Conservation (phyloP, 2,888 invertebrate genomes). For the Heterodera filipjevi region DNA sequence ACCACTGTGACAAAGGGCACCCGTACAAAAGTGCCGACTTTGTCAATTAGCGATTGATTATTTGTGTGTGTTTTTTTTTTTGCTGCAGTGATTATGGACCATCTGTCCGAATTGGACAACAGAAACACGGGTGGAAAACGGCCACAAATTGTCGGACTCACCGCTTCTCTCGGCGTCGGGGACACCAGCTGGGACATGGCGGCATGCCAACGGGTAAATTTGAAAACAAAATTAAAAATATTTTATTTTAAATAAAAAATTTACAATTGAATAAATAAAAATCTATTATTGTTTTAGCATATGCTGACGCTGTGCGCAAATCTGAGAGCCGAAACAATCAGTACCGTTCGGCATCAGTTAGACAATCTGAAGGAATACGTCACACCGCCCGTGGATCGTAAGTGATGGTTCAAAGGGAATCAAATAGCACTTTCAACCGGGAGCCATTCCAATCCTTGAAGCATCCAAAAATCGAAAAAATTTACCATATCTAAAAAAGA, state of each 20-base stretch:
- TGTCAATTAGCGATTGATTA: too few species aligned
- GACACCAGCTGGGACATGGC: conserved; percentile 28
- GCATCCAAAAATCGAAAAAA: too few species aligned
- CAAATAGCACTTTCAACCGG: background rate
- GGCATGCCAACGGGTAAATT: background rate
- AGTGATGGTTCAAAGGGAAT: background rate
- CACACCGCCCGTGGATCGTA: conserved; percentile 42
- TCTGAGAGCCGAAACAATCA: conserved; percentile 34
- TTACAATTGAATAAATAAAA: background rate
- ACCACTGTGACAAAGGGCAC: conserved; percentile 47
- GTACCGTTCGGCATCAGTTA: conserved; percentile 37
- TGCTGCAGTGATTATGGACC: conserved; percentile 43
- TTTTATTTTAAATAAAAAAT: background rate
- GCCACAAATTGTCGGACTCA: conserved; percentile 52
- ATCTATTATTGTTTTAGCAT: conserved; percentile 31
- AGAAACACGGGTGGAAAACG: background rate
- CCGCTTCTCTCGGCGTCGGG: conserved; percentile 53
- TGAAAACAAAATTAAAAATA: background rate
- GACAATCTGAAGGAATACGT: conserved; percentile 38
- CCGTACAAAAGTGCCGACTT: conserved; percentile 46
- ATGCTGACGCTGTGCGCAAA: conserved; percentile 44
- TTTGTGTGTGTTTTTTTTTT: background rate
- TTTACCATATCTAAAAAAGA: too few species aligned
- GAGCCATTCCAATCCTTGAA: too few species aligned
- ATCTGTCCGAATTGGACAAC: conserved; percentile 26